Evolutionary conservation across 1,140 invertebrate species (phyloP).

Genomic region (Penaeus vannamei): DNA sequence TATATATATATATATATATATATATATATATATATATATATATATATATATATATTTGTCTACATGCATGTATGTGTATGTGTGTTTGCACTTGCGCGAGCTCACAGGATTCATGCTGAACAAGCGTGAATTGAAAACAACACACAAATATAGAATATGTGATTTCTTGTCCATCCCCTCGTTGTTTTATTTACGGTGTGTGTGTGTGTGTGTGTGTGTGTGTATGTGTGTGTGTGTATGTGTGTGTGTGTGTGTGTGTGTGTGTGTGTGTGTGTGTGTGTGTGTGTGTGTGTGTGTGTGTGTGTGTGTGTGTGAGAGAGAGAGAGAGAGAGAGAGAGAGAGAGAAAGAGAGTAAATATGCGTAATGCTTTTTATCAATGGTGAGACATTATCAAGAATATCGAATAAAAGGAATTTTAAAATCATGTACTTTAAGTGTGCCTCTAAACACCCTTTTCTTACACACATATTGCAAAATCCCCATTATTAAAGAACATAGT

Average conservation of each 20-base stretch:
- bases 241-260: conserved; percentile 22
- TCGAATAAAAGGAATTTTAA: too few species aligned
- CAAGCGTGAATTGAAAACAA: neutral
- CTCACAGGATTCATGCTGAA: neutral
- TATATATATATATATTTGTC: neutral
- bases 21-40: neutral
- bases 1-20: neutral
- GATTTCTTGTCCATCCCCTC: too few species aligned
- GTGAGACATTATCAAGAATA: too few species aligned
- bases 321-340: too few species aligned
- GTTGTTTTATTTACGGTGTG: too few species aligned
- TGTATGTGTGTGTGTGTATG: conserved; percentile 9
- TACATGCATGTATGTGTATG: neutral
- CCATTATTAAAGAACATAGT: too few species aligned
- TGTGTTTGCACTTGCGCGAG: neutral
- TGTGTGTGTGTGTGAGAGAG: conserved; percentile 22
- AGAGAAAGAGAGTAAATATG: too few species aligned
- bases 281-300: conserved; percentile 19
- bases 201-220: conserved; percentile 1
- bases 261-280: conserved; percentile 22
- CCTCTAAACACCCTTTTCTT: neutral
- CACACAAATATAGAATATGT: too few species aligned
- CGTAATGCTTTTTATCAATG: too few species aligned
- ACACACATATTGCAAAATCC: too few species aligned
- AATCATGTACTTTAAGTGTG: too few species aligned